Base-by-base conservation (phyloP, 2,113 vertebrate genomes). In the Poecile atricapillus region DNA sequence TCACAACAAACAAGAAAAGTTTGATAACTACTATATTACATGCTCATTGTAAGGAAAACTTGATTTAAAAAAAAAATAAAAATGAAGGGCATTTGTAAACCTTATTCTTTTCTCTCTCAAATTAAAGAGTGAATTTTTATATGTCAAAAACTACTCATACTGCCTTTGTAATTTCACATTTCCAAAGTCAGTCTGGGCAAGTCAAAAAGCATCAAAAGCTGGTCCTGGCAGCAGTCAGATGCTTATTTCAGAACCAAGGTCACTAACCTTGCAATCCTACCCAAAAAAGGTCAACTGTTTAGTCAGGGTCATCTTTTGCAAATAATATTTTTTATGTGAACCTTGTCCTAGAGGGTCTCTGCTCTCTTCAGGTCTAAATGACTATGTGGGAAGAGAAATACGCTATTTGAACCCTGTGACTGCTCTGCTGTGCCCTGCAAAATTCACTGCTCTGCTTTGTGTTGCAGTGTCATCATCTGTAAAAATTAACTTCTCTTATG, bases 81-180 rank as follows among this genome's bases (percentile, higher is more conserved):
- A 33, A 3, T 23, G 8, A 80, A 80, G 1, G 43, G 2, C 9
- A 77, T 52, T 81, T 0, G 0, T 69, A 60, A 83, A 39, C 1
- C 6, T 69, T 44, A 25, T 49, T 83, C 3, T 31, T 85, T 80
- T 90, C 30, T 89, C 35, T 3, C 6, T 88, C 63, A 75, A 33
- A 80, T 74, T 10, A 53, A 68, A 75, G 16, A 37, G 3, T 24
- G 27, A 69, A 10, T 3, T 58, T 68, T 80, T 87, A 10, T 82
- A 50, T 35, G 21, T 39, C 15, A 78, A 70, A 89, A 89, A 5
- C 8, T 49, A 18, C 33, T 65, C 67, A 39, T 49, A 28, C 4
- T 65, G 9, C 3, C 9, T 67, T 62, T 76, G 22, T 47, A 7
- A 67, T 83, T 88, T 90, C 41, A 67, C 43, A 50, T 53, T 75